Base-by-base conservation (phyloP, 2,113 vertebrate species). In the Etheostoma cragini region DNA sequence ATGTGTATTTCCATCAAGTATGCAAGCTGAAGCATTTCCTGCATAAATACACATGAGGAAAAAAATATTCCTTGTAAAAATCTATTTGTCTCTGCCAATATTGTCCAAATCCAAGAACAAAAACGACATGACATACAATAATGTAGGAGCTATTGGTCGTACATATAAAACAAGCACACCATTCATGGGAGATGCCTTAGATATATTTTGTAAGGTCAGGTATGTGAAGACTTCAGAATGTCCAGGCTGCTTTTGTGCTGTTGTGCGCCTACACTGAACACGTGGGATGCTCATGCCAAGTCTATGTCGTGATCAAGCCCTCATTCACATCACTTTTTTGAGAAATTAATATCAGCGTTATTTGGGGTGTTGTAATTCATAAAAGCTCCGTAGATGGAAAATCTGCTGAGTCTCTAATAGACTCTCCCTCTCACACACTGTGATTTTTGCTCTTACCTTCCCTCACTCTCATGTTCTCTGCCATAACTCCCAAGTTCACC, bases 251-350 rank as follows among this genome's bases (percentile, higher is more conserved):
- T 35, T 74, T 45, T 75, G 66, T 68, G 80, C 24, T 33, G 69
- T n/a, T 54, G 61, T 47, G 64, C 81, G 66, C 87, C 89, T 47
- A 86, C 89, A 33, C 64, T 6, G 50, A 81, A 30, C 60, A 83
- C 22, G 68, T n/a, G n/a, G 57, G 52, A 5, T 70, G 52, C 57
- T 66, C 58, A 0, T 42, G 72, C 86, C 71, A 80, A 80, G 47
- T 83, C 52, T 50, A 8, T 76, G 74, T 61, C 4, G 56, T 68
- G 78, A 87, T 77, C 33, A 57, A 58, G 57, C 68, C 72, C 54
- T 74, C 50, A 24, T 49, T 86, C 69, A 33, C 26, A 49, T 75
- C 35, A 0, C 1, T 58, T 70, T n/a, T 50, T 60, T 16, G 1
- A 46, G 33, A 56, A 12, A 53, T 46, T 2, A 53, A 60, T 50